Base-by-base conservation (phyloP, 2,797 vertebrate species). In the Sebastes itinus region DNA sequence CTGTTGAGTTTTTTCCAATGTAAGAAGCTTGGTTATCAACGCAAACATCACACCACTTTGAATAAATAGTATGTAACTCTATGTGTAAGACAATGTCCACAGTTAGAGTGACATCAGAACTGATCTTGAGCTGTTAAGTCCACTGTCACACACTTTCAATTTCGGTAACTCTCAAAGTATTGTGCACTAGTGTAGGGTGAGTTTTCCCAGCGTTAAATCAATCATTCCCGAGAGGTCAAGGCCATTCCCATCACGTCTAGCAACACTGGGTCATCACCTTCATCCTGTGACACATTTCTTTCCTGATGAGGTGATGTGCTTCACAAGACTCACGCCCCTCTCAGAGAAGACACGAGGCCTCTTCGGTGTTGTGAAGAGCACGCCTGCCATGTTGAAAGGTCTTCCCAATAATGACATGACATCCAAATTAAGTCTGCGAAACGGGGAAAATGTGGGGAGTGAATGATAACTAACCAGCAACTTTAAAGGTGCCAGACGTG, bases 391-490 rank as follows among this genome's bases (percentile, higher is more conserved):
- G 65, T 52, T 56, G 30, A 88, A 89, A 87, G 75, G 78, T 86
- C 72, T 81, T 77, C 56, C 56, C 72, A 85, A 82, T 88, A 86
- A 90, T 89, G 73, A 75, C 56, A 55, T 73, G 75, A 82, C 62
- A 56, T 71, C 38, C 27, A 72, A 60, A 74, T 80, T 35, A 80
- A 75, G 67, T 62, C 7, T 67, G 52, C 6, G 77, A 74, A 33
- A 20, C 28, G 32, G 16, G 42, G 35, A 55, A 77, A 84, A 86
- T 63, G 28, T 49, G 81, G 13, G 6, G 1, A 11, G 14, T 27
- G 28, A 61, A 76, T 6, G 52, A 80, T 28, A 56, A 56, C 60
- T 58, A 83, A 22, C 11, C 30, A 27, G 25, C 25, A 80, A 35
- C 27, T 72, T 72, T n/a, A 59, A 20, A 78, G 46, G 58, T 12